phyloP scores from a whole-genome alignment of 2,113 vertebrate species.

The Coturnix japonica region DNA sequence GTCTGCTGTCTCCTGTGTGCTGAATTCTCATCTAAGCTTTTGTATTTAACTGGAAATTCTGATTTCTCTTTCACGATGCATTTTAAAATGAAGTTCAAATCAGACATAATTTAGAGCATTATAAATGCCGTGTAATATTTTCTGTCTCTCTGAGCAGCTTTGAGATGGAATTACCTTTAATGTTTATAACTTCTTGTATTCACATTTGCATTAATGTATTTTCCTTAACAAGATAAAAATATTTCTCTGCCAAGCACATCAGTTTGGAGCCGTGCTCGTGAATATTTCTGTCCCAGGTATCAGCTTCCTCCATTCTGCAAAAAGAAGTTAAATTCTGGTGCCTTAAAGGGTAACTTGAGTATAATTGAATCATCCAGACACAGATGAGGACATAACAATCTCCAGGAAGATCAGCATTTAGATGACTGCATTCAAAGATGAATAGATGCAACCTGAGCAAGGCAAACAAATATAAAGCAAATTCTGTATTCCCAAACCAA shows the following conservation, averaged over 20 bases:
- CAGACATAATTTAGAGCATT: constrained; percentile 62
- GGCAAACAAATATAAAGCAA: not conserved
- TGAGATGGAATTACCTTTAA: constrained; percentile 66
- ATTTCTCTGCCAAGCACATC: constrained; percentile 4
- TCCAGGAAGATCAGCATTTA: constrained; percentile 19
- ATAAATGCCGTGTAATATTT: constrained; percentile 55
- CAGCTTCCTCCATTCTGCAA: not conserved
- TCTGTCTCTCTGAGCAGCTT: constrained; percentile 58
- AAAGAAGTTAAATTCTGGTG: not conserved
- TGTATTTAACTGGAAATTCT: constrained; percentile 69
- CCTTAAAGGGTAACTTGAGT: constrained; percentile 38
- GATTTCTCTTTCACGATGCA: constrained; percentile 38
- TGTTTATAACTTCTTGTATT: constrained; percentile 59
- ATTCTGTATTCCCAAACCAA: not conserved
- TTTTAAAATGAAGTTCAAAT: constrained; percentile 72
- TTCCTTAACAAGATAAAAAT: constrained; percentile 63
- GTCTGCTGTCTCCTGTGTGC: constrained; percentile 62
- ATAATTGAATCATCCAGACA: constrained; percentile 1
- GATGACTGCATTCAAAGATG: not conserved
- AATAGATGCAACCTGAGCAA: not conserved
- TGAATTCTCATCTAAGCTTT: constrained; percentile 68
- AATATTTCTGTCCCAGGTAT: constrained; percentile 7
- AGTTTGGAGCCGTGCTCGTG: not conserved
- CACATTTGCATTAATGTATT: constrained; percentile 66
- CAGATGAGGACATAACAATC: not conserved